Evolutionary conservation across 1,140 invertebrate genomes (phyloP).

Genomic region (Melipona quadrifasciata): DNA sequence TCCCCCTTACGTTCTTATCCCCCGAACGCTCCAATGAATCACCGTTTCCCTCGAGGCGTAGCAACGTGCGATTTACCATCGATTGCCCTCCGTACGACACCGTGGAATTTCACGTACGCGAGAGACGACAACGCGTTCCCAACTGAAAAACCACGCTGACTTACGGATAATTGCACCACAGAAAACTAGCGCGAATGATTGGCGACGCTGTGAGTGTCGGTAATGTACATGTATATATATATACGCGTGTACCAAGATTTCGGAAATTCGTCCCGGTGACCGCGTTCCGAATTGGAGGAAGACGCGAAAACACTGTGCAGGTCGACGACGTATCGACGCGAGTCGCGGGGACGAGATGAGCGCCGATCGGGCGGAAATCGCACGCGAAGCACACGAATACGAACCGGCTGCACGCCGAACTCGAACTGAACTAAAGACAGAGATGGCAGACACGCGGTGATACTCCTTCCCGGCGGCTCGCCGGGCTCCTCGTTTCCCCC

Average conservation of each 20-base stretch:
- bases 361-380: conserved; percentile 30
- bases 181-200: neutral
- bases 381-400: conserved; percentile 16
- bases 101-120: neutral
- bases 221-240: no score
- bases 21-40: conserved; percentile 22
- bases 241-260: conserved; percentile 1
- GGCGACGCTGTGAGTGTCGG: neutral
- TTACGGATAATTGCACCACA: neutral
- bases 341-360: neutral
- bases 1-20: neutral
- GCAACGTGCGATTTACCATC: neutral
- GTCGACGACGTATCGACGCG: conserved; percentile 23
- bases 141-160: neutral
- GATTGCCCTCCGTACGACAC: neutral
- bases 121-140: neutral
- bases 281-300: conserved; percentile 25
- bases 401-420: conserved; percentile 66
- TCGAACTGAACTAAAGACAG: conserved; percentile 65
- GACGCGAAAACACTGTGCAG: conserved; percentile 22
- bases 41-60: neutral
- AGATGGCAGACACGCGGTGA: conserved; percentile 66
- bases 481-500: conserved; percentile 19
- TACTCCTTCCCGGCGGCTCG: conserved; percentile 47
- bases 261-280: conserved; percentile 48